Conservation (phyloP, 1,140 invertebrate species). For the Pseudomyrmex sp. region DNA sequence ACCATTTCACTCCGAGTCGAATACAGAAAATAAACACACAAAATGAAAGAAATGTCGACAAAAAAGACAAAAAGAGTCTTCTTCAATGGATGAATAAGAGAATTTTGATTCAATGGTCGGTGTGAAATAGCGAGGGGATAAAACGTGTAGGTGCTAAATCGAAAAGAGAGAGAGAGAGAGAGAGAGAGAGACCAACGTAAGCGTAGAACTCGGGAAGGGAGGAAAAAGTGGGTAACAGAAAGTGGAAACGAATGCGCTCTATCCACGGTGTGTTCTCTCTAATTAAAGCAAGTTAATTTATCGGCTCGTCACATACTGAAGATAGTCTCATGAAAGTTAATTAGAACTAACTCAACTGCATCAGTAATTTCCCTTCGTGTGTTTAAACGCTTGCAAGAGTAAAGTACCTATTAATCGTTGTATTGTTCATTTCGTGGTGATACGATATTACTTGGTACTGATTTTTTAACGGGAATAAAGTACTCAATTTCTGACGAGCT, state of each 20-base stretch:
- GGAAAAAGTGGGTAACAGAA: conserved; percentile 21
- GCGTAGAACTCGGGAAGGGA: neutral
- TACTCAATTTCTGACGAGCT: neutral
- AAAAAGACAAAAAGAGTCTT: conserved; percentile 23
- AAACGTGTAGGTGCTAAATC: conserved; percentile 61
- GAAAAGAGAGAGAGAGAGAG: conserved; percentile 48
- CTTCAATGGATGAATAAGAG: conserved; percentile 59
- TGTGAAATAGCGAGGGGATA: neutral
- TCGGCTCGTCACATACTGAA: neutral
- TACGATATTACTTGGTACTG: conserved; percentile 18
- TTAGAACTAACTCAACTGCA: neutral
- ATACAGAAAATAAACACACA: neutral
- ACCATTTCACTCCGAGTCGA: conserved; percentile 52
- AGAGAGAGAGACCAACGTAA: conserved; percentile 11
- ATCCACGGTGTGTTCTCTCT: conserved; percentile 48
- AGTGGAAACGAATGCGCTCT: conserved; percentile 50
- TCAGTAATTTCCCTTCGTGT: conserved; percentile 1
- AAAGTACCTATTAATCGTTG: neutral
- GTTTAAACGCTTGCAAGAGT: neutral
- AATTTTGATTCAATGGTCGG: conserved; percentile 26
- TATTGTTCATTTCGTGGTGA: conserved; percentile 1
- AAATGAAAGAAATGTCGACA: neutral
- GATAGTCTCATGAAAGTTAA: conserved; percentile 18
- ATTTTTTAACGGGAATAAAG: conserved; percentile 44
- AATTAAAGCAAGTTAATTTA: conserved; percentile 61